Conservation (phyloP, 2,113 vertebrate genomes). For the Cathartes aura region DNA sequence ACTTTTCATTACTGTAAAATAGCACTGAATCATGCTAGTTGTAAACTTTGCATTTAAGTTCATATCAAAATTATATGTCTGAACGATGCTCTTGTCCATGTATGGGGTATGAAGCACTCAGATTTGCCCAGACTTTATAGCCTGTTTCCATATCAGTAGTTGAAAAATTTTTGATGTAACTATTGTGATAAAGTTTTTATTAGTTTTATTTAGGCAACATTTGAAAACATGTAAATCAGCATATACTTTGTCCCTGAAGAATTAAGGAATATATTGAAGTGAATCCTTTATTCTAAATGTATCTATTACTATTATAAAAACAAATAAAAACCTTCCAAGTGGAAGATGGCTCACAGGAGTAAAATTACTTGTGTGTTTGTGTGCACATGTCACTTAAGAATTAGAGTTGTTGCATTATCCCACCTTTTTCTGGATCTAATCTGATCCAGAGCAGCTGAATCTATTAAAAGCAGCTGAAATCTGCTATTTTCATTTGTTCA, state of each 20-base stretch:
- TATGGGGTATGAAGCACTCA: not conserved
- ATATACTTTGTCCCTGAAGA: conserved; percentile 19
- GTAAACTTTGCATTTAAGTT: not conserved
- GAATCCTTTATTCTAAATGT: not conserved
- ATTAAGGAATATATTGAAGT: not conserved
- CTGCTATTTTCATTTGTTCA: not conserved
- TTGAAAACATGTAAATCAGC: conserved; percentile 23
- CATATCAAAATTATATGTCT: not conserved
- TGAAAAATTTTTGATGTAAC: conserved; percentile 19
- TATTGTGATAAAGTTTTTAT: conserved; percentile 20
- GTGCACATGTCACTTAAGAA: not conserved
- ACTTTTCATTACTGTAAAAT: not conserved
- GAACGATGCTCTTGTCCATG: not conserved
- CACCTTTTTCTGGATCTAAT: not conserved
- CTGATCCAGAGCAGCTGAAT: not conserved
- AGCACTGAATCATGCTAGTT: not conserved
- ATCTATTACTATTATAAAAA: not conserved
- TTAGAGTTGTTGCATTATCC: not conserved
- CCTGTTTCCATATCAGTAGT: conserved; percentile 1
- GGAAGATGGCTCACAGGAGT: not conserved
- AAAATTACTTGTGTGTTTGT: not conserved
- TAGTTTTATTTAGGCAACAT: conserved; percentile 37
- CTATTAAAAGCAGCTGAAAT: not conserved
- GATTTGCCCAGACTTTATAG: not conserved
- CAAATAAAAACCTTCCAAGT: not conserved